Conservation (phyloP, 1,140 invertebrate genomes). For the Brachionus koreanus region DNA sequence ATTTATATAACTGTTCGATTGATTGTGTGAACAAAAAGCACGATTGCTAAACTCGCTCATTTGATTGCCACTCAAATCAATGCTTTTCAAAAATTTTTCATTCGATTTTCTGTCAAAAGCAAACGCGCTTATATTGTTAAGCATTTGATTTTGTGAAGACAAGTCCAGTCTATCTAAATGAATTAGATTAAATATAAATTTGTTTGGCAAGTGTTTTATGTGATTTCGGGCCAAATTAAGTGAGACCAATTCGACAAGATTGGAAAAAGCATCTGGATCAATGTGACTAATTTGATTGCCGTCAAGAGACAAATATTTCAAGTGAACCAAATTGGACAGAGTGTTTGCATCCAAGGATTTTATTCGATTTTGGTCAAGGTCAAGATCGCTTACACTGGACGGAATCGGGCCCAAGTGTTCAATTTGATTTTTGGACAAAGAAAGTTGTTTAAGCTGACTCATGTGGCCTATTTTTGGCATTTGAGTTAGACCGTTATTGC, state of each 20-base stretch:
- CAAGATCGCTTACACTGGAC: background rate
- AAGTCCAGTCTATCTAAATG: background rate
- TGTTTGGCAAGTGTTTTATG: background rate
- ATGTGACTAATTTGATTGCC: constrained; percentile 13
- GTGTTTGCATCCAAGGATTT: background rate
- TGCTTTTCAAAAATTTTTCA: background rate
- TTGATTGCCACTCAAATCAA: constrained; percentile 18
- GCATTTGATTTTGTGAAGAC: background rate
- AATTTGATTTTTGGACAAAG: constrained; percentile 14
- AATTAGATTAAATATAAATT: background rate
- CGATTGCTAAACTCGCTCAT: background rate
- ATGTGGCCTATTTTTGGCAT: background rate
- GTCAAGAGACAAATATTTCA: constrained; percentile 28
- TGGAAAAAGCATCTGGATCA: background rate
- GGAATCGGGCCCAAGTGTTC: background rate
- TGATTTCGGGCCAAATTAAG: constrained; percentile 6
- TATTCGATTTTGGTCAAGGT: background rate
- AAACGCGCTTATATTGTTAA: background rate
- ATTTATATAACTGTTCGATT: background rate
- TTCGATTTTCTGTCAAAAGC: constrained; percentile 33
- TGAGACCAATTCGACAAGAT: background rate
- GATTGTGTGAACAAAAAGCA: background rate
- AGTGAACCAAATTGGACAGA: background rate
- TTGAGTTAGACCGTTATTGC: background rate
- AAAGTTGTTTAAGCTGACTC: background rate